These are phyloP conservation scores for Cepaea nemoralis DNA, from an alignment of 1,140 invertebrate species.

Conservation along the genomic window DNA sequence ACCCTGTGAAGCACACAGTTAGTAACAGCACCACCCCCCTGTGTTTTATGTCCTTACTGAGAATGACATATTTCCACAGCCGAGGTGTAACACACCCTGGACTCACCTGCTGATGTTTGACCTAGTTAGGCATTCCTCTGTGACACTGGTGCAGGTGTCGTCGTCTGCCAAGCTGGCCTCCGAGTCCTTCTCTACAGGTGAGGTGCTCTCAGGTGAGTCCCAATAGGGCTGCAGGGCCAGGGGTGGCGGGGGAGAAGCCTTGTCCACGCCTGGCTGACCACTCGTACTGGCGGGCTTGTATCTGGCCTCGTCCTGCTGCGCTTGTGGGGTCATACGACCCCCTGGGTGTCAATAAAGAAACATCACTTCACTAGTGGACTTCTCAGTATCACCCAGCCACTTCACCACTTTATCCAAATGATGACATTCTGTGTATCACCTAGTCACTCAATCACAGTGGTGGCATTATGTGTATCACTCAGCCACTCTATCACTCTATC, in stretches of 20 bases:
- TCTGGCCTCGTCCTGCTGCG: slow-evolving; percentile 17
- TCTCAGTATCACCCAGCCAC: too few species aligned
- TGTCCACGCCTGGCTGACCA: slow-evolving; percentile 44
- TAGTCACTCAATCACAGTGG: too few species aligned
- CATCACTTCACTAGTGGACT: too few species aligned
- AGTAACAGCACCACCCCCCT: too few species aligned
- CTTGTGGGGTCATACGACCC: not conserved
- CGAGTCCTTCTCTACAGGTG: slow-evolving; percentile 45
- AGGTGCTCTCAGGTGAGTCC: slow-evolving; percentile 59
- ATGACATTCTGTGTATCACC: too few species aligned
- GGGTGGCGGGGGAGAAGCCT: slow-evolving; percentile 52
- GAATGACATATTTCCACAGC: too few species aligned
- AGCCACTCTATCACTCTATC: too few species aligned
- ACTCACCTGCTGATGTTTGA: slow-evolving; percentile 63
- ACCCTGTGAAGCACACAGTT: too few species aligned
- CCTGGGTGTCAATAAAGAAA: slow-evolving; percentile 35
- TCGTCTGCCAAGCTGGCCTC: slow-evolving; percentile 58
- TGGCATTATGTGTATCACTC: too few species aligned
- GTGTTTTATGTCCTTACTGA: too few species aligned
- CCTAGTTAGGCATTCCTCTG: slow-evolving; percentile 59
- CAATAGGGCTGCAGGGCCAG: slow-evolving; percentile 57
- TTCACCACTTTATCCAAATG: too few species aligned
- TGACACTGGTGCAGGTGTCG: slow-evolving; percentile 54
- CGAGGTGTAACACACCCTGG: not conserved
- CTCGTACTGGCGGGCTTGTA: slow-evolving; percentile 1